A percentile compares a stretch with the other conserved stretches of the same genome.
Evolutionary conservation across 2,797 vertebrate species (phyloP).

Genomic region (Lithobates sylvaticus): DNA sequence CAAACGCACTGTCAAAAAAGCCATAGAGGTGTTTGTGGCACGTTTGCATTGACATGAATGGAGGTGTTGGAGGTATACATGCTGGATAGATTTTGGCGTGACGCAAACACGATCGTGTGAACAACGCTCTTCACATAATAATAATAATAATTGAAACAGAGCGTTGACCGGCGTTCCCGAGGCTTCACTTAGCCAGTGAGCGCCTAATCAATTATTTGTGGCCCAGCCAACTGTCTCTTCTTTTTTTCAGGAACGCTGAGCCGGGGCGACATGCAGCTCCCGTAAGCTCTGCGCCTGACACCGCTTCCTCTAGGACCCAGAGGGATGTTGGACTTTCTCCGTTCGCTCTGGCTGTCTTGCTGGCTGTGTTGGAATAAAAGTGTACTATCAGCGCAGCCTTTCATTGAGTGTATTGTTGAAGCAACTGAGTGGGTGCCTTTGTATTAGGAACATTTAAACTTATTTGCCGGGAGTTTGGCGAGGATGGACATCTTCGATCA

Average conservation of each 20-base stretch:
- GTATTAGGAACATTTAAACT: slow-evolving; percentile 24
- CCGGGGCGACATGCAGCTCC: background rate
- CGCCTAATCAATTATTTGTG: background rate
- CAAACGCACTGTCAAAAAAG: no score
- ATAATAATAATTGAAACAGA: no score
- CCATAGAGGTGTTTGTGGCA: no score
- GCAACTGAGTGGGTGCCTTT: slow-evolving; percentile 27
- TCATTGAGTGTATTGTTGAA: slow-evolving; percentile 37
- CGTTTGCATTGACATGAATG: no score
- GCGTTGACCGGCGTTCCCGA: no score
- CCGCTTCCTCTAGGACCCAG: slow-evolving; percentile 56
- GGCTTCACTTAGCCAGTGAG: no score
- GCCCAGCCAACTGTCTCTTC: background rate
- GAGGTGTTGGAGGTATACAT: no score
- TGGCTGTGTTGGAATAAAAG: slow-evolving; percentile 57
- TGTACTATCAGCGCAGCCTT: slow-evolving; percentile 43
- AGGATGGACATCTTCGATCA: slow-evolving; percentile 52
- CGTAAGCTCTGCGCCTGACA: background rate
- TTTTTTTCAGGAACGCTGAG: background rate
- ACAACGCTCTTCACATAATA: no score
- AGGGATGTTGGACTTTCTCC: slow-evolving; percentile 10
- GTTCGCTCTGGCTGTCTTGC: slow-evolving; percentile 36
- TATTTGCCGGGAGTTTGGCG: slow-evolving; percentile 1
- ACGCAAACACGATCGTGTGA: no score
- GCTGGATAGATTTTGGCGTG: no score